Conservation (phyloP, 2,113 vertebrate genomes). For the Centropus bengalensis region DNA sequence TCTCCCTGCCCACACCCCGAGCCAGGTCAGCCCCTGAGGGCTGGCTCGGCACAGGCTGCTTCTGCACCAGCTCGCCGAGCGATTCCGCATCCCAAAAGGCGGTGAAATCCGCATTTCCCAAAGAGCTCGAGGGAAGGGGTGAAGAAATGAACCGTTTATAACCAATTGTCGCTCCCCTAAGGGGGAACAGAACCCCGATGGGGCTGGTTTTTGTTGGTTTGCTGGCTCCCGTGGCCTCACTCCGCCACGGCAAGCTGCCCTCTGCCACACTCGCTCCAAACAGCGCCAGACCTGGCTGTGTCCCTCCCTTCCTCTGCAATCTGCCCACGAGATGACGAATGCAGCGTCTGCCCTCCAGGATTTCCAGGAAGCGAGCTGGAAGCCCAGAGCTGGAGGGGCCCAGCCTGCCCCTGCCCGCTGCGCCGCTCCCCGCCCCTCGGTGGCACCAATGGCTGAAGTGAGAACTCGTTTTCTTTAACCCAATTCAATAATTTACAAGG, state of each 20-base stretch:
- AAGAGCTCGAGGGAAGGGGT: background rate
- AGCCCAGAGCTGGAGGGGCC: background rate
- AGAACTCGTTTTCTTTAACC: conserved; percentile 48
- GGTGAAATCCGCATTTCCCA: background rate
- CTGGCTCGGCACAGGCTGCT: background rate
- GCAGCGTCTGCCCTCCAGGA: background rate
- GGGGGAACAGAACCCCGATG: background rate
- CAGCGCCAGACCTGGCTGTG: background rate
- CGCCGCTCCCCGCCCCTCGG: conserved; percentile 31
- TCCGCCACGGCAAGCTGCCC: background rate
- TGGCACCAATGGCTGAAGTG: conserved; percentile 40
- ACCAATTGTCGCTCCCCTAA: background rate
- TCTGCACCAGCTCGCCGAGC: background rate
- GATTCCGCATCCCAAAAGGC: background rate
- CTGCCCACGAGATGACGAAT: background rate
- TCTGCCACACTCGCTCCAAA: background rate
- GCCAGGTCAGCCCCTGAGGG: background rate
- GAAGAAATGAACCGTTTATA: background rate
- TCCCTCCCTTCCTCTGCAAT: background rate
- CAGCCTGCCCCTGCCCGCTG: conserved; percentile 2
- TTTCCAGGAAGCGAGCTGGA: conserved; percentile 15
- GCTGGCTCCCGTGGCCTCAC: background rate
- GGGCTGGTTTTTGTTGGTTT: background rate
- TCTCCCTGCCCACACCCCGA: background rate
- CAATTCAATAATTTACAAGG: conserved; percentile 79